Conservation (phyloP, 2,888 invertebrate species). For the Eutolmus rufibarbis region DNA sequence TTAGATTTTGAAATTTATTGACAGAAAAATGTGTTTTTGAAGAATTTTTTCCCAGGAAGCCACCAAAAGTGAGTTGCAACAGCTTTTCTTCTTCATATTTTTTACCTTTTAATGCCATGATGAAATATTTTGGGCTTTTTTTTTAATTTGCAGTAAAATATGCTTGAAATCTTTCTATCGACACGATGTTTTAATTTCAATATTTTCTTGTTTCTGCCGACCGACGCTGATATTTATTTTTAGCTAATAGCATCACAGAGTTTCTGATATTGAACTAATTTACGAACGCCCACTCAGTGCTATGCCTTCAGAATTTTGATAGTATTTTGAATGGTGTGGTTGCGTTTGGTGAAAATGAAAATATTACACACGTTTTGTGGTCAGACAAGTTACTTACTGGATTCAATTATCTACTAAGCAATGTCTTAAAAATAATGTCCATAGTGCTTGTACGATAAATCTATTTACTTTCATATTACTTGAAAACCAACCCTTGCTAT, state of each 20-base stretch:
- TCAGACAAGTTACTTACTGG: background rate
- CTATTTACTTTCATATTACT: no score
- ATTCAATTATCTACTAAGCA: background rate
- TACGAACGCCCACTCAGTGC: background rate
- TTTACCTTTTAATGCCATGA: background rate
- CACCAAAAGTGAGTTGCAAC: background rate
- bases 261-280: constrained; percentile 15
- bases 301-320: background rate
- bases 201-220: background rate
- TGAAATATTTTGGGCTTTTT: background rate
- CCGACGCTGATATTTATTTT: background rate
- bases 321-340: background rate
- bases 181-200: background rate
- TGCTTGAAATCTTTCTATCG: background rate
- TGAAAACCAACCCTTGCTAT: no score
- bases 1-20: background rate
- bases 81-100: background rate
- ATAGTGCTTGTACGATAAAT: no score
- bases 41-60: background rate
- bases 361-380: background rate
- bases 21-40: background rate
- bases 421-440: no score
- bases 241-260: background rate
- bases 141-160: background rate
- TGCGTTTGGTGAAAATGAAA: background rate